Evolutionary conservation across 2,113 vertebrate species (phyloP), one percentile per base, ranked within the genome.

Genomic region (Dryoscopus gambensis): DNA sequence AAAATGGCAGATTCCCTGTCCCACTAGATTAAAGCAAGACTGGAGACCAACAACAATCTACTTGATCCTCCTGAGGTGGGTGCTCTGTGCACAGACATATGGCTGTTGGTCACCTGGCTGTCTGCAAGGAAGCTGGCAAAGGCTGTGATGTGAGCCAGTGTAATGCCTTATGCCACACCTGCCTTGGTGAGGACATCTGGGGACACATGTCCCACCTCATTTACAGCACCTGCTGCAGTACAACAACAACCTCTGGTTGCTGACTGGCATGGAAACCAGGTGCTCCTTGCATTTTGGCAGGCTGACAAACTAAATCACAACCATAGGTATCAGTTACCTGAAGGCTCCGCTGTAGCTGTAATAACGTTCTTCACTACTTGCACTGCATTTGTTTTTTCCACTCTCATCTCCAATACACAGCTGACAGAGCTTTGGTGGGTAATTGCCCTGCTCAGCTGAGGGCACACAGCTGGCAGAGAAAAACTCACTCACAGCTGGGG

Each of bases 381-480:
- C 98, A 24, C 95, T 98, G 65, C 99, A 99, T 91, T 98, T 98
- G 95, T 98, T 96, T 14, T 97, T 68, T 35, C 98, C 98, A 8
- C 31, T 94, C 35, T 46, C 42, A 44, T 99, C 98, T 33, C 99
- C 99, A 17, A 97, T 89, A 59, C 99, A 99, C 11, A 98, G 97
- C 0, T 93, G 82, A 21, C 99, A 99, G 64, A 99, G 98, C 24
- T 96, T 98, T 63, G 89, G 17, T 8, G 99, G 99, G 89, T 99
- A 99, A 67, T 95, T 94, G 4, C 91, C 87, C 78, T 96, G 95
- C 40, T 98, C 97, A 86, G 98, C 98, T 52, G 98, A 98, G 0
- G 99, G 99, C 31, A 99, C 98, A 12, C 99, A 99, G 97, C 99
- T 99, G 90, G 98, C 95, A 2, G 98, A 96, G 93, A 99, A 99